A percentile compares a stretch with the other conserved stretches of the same genome.
Conservation (phyloP, 2,797 vertebrate species). For the Aldrovandia affinis region DNA sequence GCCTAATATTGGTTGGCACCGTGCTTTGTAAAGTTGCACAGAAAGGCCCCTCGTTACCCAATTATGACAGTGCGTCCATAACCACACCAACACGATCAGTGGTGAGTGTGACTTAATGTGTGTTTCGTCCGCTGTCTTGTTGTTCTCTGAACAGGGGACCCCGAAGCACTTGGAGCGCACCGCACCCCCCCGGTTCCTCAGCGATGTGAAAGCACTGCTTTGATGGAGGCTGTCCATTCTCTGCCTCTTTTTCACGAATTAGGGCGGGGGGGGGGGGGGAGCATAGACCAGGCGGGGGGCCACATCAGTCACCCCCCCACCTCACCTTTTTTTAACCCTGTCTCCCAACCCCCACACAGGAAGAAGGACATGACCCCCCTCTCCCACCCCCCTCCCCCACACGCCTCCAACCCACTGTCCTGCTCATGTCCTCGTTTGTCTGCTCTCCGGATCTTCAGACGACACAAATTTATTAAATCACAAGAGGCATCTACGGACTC, state of each 20-base stretch:
- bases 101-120: background rate
- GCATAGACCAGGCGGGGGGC: slow-evolving; percentile 8
- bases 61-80: background rate
- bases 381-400: background rate
- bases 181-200: slow-evolving; percentile 5
- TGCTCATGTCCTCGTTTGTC: background rate
- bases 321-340: background rate
- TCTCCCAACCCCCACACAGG: background rate
- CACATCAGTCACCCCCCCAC: background rate
- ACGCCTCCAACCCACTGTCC: background rate
- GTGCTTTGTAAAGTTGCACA: background rate
- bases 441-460: background rate
- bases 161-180: background rate
- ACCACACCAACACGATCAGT: background rate
- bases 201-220: slow-evolving; percentile 3
- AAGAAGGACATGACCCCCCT: background rate
- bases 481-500: background rate
- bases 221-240: background rate
- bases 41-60: background rate
- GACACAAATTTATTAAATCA: background rate
- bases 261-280: no score
- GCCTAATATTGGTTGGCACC: background rate
- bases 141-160: slow-evolving; percentile 22
- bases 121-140: background rate
- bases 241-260: background rate